Percentiles rank a stretch among this genome's conserved stretches.
Conservation (phyloP, 2,797 vertebrate species). For the Ctenochaetus hawaiiensis region DNA sequence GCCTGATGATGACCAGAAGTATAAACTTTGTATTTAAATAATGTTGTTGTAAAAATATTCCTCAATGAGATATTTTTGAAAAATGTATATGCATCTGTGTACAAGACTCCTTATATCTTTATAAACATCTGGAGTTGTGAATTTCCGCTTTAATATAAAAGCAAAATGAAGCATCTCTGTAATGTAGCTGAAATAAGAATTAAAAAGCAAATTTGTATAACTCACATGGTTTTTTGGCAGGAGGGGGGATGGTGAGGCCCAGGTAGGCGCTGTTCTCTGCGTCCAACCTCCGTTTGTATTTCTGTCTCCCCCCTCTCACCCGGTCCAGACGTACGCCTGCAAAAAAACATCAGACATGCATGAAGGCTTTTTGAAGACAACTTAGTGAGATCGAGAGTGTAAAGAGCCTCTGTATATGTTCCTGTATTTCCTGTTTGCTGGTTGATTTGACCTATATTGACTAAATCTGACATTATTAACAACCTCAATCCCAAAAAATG, state of each 20-base stretch:
- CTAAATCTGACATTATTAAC: not conserved
- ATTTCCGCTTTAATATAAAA: not conserved
- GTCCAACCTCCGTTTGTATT: conserved; percentile 96
- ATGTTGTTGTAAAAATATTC: not conserved
- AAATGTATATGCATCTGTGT: not conserved
- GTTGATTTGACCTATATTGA: not conserved
- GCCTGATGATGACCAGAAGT: not conserved
- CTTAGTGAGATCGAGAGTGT: not conserved
- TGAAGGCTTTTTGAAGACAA: not conserved
- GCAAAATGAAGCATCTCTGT: not conserved
- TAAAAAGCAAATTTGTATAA: conserved; percentile 25
- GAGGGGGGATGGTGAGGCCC: conserved; percentile 91
- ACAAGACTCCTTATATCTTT: not conserved
- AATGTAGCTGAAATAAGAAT: not conserved
- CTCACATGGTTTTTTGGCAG: conserved; percentile 94
- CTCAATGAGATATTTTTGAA: not conserved
- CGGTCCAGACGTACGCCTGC: conserved; percentile 96
- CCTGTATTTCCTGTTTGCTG: not conserved
- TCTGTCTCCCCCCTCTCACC: conserved; percentile 97
- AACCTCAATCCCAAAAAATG: no score
- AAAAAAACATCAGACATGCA: not conserved
- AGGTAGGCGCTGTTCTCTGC: conserved; percentile 91
- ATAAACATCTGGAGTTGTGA: not conserved
- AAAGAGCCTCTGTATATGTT: not conserved
- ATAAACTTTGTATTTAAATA: not conserved